These are phyloP conservation scores for Crotalus viridis DNA, from an alignment of 2,113 vertebrate genomes.

Conservation along the genomic window DNA sequence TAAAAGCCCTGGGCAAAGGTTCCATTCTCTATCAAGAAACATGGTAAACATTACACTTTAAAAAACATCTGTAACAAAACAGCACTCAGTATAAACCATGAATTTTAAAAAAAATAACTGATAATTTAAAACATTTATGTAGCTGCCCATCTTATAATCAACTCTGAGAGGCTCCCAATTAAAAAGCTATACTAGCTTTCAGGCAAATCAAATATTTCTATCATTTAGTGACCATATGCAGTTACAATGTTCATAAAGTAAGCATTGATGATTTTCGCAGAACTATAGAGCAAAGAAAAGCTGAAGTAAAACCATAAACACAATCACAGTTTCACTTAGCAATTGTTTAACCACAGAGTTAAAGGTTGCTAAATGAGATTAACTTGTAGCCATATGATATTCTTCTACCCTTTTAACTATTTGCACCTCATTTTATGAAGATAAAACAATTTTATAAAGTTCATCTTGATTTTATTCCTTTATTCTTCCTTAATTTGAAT, in stretches of 20 bases:
- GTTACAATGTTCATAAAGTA: not conserved
- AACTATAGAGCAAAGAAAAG: not conserved
- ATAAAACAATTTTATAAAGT: slow-evolving; percentile 28
- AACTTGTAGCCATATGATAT: not conserved
- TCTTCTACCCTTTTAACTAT: not conserved
- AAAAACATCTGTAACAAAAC: not conserved
- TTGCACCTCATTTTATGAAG: not conserved
- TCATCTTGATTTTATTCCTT: slow-evolving; percentile 61
- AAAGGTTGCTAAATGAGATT: not conserved
- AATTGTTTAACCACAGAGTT: not conserved
- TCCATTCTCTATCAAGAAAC: not conserved
- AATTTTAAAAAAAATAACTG: not conserved
- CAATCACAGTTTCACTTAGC: not conserved
- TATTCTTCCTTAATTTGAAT: slow-evolving; percentile 64
- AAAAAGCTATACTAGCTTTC: not conserved
- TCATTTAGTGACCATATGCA: not conserved
- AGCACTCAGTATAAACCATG: not conserved
- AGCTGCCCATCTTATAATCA: not conserved
- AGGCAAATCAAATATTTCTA: not conserved
- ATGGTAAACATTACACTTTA: not conserved
- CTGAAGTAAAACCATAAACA: not conserved
- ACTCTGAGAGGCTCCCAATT: not conserved
- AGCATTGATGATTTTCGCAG: not conserved
- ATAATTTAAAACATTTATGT: not conserved
- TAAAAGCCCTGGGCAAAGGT: not conserved